A percentile compares a stretch with the other conserved stretches of the same genome.
Evolutionary conservation across 92 coral and sea anemone genomes (phyloP).

Genomic region (Paragorgia papillata): DNA sequence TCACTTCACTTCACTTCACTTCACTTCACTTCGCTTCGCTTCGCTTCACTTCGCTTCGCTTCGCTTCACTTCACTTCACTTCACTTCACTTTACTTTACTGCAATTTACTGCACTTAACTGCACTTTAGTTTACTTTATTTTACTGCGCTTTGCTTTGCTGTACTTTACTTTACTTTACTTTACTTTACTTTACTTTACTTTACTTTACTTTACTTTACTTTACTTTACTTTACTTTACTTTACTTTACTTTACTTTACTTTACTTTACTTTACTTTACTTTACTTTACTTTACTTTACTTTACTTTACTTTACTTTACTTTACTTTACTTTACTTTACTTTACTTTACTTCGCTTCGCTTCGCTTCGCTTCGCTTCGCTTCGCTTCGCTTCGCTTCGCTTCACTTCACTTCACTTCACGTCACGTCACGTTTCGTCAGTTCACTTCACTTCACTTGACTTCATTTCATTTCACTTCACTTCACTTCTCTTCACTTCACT

Average conservation of each 20-base stretch:
- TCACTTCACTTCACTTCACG: background rate
- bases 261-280: too few relatives aligned
- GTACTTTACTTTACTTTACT: too few relatives aligned
- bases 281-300: too few relatives aligned
- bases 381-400: background rate
- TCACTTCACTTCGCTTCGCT: constrained; percentile 21
- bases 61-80: constrained; percentile 27
- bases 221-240: background rate
- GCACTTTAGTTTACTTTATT: constrained; percentile 8
- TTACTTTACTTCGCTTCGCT: too few relatives aligned
- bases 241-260: background rate
- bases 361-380: background rate
- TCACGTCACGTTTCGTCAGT: background rate
- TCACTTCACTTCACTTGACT: too few relatives aligned
- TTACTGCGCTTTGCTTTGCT: background rate
- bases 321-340: background rate
- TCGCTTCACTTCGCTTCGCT: constrained; percentile 32
- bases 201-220: background rate
- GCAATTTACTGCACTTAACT: constrained; percentile 18
- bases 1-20: constrained; percentile 16
- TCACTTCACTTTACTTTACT: constrained; percentile 39
- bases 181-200: too few relatives aligned
- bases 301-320: background rate
- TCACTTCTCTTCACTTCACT: too few relatives aligned
- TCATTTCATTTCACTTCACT: too few relatives aligned